Percentiles rank a stretch among this genome's conserved stretches.
Conservation (phyloP, 2,888 invertebrate species). For the Pollenia angustigena region DNA sequence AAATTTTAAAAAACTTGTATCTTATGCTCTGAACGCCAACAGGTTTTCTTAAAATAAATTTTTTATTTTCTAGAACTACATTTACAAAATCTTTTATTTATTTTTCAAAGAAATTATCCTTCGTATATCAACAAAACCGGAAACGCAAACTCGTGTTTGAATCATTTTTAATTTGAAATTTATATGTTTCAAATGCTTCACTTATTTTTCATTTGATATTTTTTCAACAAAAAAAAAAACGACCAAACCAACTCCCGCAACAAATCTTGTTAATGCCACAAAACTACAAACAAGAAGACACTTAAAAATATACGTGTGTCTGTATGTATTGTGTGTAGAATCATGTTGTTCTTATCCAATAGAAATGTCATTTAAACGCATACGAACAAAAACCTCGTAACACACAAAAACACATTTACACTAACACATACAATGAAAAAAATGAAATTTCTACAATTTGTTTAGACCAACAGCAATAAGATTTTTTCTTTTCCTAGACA, state of each 20-base stretch:
- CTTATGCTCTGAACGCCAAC: too few species aligned
- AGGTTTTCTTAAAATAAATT: background rate
- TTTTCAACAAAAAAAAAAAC: slow-evolving; percentile 3
- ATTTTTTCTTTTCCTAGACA: background rate
- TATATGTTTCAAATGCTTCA: slow-evolving; percentile 26
- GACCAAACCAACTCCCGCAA: slow-evolving; percentile 11
- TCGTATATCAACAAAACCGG: background rate
- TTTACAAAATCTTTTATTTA: background rate
- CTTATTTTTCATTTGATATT: background rate
- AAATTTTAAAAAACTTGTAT: too few species aligned
- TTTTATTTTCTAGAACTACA: background rate
- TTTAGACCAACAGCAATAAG: background rate
- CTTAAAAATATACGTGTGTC: slow-evolving; percentile 3
- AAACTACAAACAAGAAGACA: slow-evolving; percentile 15
- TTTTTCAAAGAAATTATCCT: background rate
- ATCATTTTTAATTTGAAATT: slow-evolving; percentile 39
- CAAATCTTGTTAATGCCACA: slow-evolving; percentile 51
- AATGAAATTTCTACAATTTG: slow-evolving; percentile 20
- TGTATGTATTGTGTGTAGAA: too few species aligned
- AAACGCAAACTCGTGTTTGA: slow-evolving; percentile 12
- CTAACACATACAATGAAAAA: background rate
- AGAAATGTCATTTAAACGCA: slow-evolving; percentile 54
- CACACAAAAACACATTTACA: background rate
- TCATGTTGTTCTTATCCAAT: slow-evolving; percentile 24
- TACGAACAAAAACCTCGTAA: background rate